Evolutionary conservation across 2,797 vertebrate genomes (phyloP).

Genomic region (Lacerta bilineata): DNA sequence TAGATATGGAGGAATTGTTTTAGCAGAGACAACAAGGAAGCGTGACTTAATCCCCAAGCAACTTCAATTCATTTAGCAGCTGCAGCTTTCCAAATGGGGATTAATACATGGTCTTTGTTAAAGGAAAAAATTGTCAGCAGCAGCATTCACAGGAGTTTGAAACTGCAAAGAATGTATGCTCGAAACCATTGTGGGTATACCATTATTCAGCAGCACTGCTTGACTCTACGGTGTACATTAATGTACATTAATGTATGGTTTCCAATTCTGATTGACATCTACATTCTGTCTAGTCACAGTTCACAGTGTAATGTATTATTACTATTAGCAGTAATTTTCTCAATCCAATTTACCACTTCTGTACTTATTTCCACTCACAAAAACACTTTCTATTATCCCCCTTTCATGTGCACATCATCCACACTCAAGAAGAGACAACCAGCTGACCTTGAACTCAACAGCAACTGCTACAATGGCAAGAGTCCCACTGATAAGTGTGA

Average conservation of each 20-base stretch:
- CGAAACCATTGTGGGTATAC: neutral
- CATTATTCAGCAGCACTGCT: neutral
- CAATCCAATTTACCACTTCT: neutral
- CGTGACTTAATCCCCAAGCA: slow-evolving; percentile 38
- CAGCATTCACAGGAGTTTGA: neutral
- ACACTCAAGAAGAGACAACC: neutral
- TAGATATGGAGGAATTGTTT: slow-evolving; percentile 25
- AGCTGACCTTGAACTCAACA: neutral
- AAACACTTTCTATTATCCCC: neutral
- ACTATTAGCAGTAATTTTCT: neutral
- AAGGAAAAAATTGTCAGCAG: neutral
- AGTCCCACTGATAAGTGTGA: neutral
- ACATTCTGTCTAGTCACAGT: neutral
- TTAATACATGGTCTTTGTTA: neutral
- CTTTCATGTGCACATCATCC: neutral
- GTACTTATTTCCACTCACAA: neutral
- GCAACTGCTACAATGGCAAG: neutral
- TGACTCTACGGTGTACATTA: neutral
- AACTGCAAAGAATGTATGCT: accelerated
- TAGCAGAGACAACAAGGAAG: slow-evolving; percentile 60
- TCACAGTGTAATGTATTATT: neutral
- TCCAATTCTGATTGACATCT: neutral
- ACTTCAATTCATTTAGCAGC: slow-evolving; percentile 26
- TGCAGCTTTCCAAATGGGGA: neutral
- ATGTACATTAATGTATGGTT: neutral